Evolutionary conservation across 2,888 invertebrate species (phyloP), one percentile per base, ranked within the genome.

Genomic region (Polydrusus pterygomalis): DNA sequence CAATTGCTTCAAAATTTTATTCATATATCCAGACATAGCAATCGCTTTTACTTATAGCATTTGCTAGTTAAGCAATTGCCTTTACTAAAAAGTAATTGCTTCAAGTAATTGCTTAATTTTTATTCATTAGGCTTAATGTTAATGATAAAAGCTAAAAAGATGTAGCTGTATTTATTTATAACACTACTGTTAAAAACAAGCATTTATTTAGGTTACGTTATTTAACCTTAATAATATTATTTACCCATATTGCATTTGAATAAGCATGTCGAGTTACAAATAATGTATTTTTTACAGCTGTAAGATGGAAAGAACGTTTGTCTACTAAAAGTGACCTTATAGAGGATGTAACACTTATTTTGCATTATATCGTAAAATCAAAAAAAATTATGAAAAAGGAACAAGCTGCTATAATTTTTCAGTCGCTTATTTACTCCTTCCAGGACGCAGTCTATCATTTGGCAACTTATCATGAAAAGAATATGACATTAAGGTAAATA

Each of bases 351-450:
- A 85, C 89, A 8, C 88, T 91, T 71, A 89, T 90, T 67, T 87
- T 92, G 1, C 89, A 91, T 78, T 89, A 91, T 79, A 84, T 92
- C 0, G 87, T 90, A 13, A 90, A 91, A 80, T 87, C 89, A 79
- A 90, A 90, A 79, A 89, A 91, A 60, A 88, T 90, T 76, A 88
- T 92, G 75, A 89, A 90, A 70, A 89, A 91, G 47, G 90, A 91
- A 69, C 90, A 91, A 81, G 93, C 92, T 0, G 90, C 92, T 63
- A 85, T 91, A 30, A 89, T 92, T 0, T 92, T 93, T 80, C 92
- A 93, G 85, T 89, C 90, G 0, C 83, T 93, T 62, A 90, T 91
- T 62, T 92, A 92, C 82, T 88, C 90, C 0, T 84, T 93, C 0
- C 89, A 90, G 79, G 91, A 91, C 81, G 90, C 91, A 64, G 85